phyloP scores from a whole-genome alignment of 2,888 invertebrate genomes.

The Tetrapedia diversipes region DNA sequence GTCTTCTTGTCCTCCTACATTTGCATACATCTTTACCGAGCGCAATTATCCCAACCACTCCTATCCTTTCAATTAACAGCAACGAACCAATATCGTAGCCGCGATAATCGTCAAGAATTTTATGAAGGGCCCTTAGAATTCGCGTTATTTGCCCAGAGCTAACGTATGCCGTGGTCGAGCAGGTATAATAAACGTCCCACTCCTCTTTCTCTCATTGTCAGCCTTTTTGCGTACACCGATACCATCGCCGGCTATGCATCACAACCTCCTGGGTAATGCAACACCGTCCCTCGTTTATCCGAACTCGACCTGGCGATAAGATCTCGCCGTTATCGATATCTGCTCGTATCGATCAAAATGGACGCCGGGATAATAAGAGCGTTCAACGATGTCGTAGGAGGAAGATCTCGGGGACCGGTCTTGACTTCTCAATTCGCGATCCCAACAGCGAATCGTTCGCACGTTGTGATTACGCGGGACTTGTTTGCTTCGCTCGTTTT shows the following conservation, averaged over 20 bases:
- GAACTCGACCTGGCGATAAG: slow-evolving; percentile 63
- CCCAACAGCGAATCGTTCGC: slow-evolving; percentile 15
- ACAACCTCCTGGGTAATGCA: slow-evolving; percentile 66
- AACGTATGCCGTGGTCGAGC: slow-evolving; percentile 10
- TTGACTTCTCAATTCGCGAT: slow-evolving; percentile 32
- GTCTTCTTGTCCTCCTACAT: too few relatives aligned
- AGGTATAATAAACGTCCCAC: slow-evolving; percentile 58
- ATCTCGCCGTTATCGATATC: slow-evolving; percentile 71
- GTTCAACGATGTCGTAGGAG: slow-evolving; percentile 65
- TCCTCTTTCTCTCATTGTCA: slow-evolving; percentile 23
- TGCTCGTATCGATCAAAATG: slow-evolving; percentile 67
- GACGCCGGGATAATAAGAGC: slow-evolving; percentile 62
- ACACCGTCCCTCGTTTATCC: slow-evolving; percentile 66
- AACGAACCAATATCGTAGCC: neutral
- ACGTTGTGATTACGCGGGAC: slow-evolving; percentile 22
- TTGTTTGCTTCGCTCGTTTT: slow-evolving; percentile 16
- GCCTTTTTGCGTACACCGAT: slow-evolving; percentile 36
- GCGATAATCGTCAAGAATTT: slow-evolving; percentile 40
- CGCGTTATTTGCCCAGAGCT: slow-evolving; percentile 26
- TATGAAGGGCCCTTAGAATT: slow-evolving; percentile 26
- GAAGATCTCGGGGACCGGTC: slow-evolving; percentile 37
- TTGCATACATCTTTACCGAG: too few relatives aligned
- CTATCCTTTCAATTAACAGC: too few relatives aligned
- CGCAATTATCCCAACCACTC: too few relatives aligned
- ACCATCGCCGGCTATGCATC: slow-evolving; percentile 65